Base-by-base conservation (phyloP, 2,113 vertebrate species). In the Brachypodius melanocephalos region DNA sequence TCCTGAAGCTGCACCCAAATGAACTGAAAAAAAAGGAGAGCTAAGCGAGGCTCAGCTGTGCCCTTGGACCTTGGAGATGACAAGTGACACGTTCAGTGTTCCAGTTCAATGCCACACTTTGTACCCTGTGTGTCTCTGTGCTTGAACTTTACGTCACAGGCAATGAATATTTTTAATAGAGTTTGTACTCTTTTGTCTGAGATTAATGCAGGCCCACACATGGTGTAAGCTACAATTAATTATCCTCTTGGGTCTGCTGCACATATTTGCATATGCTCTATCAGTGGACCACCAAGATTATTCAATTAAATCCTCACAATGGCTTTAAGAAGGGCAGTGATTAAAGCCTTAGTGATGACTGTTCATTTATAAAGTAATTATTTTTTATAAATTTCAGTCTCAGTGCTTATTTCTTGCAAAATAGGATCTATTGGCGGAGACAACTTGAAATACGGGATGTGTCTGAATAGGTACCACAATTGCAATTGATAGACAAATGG, bases 171-270 rank as follows among this genome's bases (percentile, higher is more conserved):
- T 92, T 94, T 92, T 84, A 72, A 76, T 74, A 12, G 83, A 29
- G 52, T 88, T 85, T 93, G 88, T 93, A 42, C 71, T 76, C 82
- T 62, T 94, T 96, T 97, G 94, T 97, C 71, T 85, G 85, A 62
- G 62, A 49, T 90, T 81, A 96, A 93, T 94, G 85, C 81, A 61
- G 57, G 92, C 88, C 95, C 92, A 90, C 96, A 95, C 94, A 85
- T 20, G 14, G 31, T 75, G 92, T 67, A 65, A 68, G 62, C 69
- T 40, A 68, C 74, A 52, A 78, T 77, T 94, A 91, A 88, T 96
- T 95, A 75, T 85, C 62, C 78, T 91, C 82, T 80, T 81, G 67
- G 57, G 48, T 68, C 74, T 85, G 87, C 66, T 91, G 74, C 66
- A 36, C n/a, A 0, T 59, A 90, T 92, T 92, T 94, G 72, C 90